A percentile compares a stretch with the other conserved stretches of the same genome.
Evolutionary conservation across 2,797 vertebrate genomes (phyloP).

Genomic region (Sternarchorhynchus goeldii): DNA sequence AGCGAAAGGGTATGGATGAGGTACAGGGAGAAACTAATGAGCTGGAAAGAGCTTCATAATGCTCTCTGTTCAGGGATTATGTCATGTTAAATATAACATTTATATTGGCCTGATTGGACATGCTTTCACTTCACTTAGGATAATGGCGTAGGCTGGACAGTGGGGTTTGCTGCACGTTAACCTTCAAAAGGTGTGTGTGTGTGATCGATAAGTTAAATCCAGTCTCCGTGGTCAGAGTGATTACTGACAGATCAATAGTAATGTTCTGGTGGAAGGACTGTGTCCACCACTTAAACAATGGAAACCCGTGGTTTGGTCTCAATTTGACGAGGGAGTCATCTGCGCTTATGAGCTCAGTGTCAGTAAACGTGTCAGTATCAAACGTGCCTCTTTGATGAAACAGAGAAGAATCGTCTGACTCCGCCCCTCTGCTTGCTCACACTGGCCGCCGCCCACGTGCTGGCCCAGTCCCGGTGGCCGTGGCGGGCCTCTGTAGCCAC

Average conservation of each 20-base stretch:
- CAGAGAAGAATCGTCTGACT: too few relatives aligned
- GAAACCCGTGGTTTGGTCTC: background rate
- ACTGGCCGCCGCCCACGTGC: slow-evolving; percentile 40
- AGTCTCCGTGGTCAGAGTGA: background rate
- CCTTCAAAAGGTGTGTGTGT: background rate
- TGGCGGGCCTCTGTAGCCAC: slow-evolving; percentile 57
- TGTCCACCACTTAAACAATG: background rate
- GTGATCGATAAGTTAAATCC: background rate
- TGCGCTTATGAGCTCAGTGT: background rate
- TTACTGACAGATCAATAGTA: background rate
- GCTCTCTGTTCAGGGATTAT: too few relatives aligned
- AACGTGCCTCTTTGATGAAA: background rate
- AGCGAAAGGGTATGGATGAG: too few relatives aligned
- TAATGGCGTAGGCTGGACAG: too few relatives aligned
- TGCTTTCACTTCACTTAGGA: too few relatives aligned
- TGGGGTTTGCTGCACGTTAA: too few relatives aligned
- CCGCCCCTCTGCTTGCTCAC: slow-evolving; percentile 20
- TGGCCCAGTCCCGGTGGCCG: slow-evolving; percentile 44
- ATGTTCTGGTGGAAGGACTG: background rate
- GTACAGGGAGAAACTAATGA: too few relatives aligned
- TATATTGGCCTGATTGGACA: too few relatives aligned
- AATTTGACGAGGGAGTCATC: too few relatives aligned
- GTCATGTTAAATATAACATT: too few relatives aligned
- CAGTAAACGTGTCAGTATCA: background rate
- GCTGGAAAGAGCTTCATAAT: too few relatives aligned